These are phyloP conservation scores for Anas capensis DNA, from an alignment of 2,797 vertebrate species.

Conservation along the genomic window DNA sequence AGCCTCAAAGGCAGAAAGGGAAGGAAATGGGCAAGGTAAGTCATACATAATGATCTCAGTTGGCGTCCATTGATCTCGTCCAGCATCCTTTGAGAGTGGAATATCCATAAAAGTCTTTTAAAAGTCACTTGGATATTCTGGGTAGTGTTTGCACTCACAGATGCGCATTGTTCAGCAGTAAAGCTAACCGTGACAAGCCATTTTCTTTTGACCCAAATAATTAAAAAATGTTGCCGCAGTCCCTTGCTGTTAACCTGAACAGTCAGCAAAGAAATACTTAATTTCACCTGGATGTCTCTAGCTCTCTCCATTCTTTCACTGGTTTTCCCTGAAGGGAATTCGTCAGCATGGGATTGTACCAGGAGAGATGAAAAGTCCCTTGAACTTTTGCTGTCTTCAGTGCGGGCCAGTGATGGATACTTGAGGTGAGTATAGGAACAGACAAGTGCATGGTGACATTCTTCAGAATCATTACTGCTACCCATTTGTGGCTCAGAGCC, in stretches of 20 bases:
- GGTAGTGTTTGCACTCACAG: conserved; percentile 2
- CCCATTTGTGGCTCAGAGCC: neutral
- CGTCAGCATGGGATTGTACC: neutral
- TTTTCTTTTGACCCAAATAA: conserved; percentile 15
- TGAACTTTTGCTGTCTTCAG: neutral
- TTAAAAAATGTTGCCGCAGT: neutral
- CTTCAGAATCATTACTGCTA: neutral
- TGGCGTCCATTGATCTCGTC: conserved; percentile 61
- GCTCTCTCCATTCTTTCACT: neutral
- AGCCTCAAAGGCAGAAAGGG: conserved; percentile 70
- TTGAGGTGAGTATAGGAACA: neutral
- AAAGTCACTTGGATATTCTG: conserved; percentile 64
- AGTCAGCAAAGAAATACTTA: neutral
- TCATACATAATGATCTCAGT: conserved; percentile 69
- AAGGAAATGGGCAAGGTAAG: conserved; percentile 76
- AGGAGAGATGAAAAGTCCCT: neutral
- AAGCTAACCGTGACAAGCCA: neutral
- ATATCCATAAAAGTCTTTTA: conserved; percentile 71
- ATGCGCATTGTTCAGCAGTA: neutral
- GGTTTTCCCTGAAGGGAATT: neutral
- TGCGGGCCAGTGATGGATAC: neutral
- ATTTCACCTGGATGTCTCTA: neutral
- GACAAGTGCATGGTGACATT: neutral
- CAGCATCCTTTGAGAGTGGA: conserved; percentile 62
- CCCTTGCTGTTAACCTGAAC: neutral